phyloP scores from a whole-genome alignment of 2,113 vertebrate species.

The Ia io region DNA sequence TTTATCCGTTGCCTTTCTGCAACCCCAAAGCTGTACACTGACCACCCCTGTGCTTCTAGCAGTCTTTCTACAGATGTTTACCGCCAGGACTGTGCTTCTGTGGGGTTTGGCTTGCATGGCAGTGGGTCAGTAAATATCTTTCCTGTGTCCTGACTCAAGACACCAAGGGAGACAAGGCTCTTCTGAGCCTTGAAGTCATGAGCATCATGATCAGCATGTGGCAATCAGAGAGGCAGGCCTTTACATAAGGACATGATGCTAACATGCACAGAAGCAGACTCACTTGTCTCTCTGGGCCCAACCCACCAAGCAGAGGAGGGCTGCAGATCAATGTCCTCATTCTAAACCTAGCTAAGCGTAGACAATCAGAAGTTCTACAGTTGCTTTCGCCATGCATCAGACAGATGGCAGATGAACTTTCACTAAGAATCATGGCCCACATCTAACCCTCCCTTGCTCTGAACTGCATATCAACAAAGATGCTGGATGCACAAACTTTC shows the following conservation, averaged over 20 bases:
- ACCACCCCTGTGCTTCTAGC: not conserved
- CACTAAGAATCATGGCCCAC: slow-evolving; percentile 50
- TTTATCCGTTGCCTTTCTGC: not conserved
- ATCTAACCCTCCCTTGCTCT: slow-evolving; percentile 71
- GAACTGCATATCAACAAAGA: slow-evolving; percentile 87
- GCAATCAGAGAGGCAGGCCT: slow-evolving; percentile 38
- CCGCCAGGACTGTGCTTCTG: slow-evolving; percentile 53
- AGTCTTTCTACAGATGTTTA: not conserved
- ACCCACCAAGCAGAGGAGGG: slow-evolving; percentile 58
- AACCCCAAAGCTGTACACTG: not conserved
- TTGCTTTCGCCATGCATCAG: slow-evolving; percentile 39
- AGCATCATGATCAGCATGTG: slow-evolving; percentile 16
- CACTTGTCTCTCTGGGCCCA: slow-evolving; percentile 47
- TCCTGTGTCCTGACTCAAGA: not conserved
- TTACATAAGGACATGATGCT: slow-evolving; percentile 35
- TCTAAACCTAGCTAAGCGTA: slow-evolving; percentile 59
- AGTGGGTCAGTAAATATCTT: not conserved
- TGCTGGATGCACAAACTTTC: slow-evolving; percentile 81
- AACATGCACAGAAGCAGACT: slow-evolving; percentile 30
- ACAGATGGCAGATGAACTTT: slow-evolving; percentile 43
- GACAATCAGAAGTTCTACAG: slow-evolving; percentile 37
- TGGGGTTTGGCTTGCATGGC: not conserved
- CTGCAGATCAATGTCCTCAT: slow-evolving; percentile 11
- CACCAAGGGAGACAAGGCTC: not conserved
- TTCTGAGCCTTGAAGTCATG: not conserved